A percentile compares a stretch with the other conserved stretches of the same genome.
Conservation (phyloP, 2,797 vertebrate species). For the Sandelia bainsii region DNA sequence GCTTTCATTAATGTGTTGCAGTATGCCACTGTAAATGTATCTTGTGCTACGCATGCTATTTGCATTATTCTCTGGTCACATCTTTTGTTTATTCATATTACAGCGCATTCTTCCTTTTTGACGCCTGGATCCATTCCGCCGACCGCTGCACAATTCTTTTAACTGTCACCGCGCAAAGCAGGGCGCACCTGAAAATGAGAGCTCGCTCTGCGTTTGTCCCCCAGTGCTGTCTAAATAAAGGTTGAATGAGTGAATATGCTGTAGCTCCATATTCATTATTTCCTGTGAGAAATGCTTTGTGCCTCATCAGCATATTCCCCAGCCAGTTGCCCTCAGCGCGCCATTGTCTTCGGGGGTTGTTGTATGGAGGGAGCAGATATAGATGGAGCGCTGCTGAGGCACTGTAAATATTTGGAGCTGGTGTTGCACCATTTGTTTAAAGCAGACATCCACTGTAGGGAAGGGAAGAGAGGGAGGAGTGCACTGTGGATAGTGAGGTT, state of each 20-base stretch:
- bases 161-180: conserved; percentile 45
- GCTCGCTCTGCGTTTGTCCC: conserved; percentile 35
- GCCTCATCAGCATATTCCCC: conserved; percentile 75
- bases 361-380: conserved; percentile 60
- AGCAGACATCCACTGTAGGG: conserved; percentile 24
- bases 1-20: neutral
- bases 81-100: conserved; percentile 11
- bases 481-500: neutral
- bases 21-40: neutral
- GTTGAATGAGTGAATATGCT: conserved; percentile 70
- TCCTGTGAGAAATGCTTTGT: conserved; percentile 65
- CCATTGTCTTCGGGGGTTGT: conserved; percentile 51
- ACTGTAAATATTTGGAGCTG: conserved; percentile 77
- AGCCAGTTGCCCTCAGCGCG: conserved; percentile 52
- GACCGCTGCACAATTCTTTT: conserved; percentile 11
- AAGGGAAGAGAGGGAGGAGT: neutral
- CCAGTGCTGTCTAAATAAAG: conserved; percentile 65
- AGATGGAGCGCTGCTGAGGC: conserved; percentile 65
- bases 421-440: conserved; percentile 68
- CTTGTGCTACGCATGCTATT: neutral
- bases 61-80: neutral
- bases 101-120: neutral
- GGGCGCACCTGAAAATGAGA: conserved; percentile 55
- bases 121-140: conserved; percentile 10
- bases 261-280: conserved; percentile 66